Conservation (phyloP, 1,140 invertebrate genomes). For the Lordiphosa collinella region DNA sequence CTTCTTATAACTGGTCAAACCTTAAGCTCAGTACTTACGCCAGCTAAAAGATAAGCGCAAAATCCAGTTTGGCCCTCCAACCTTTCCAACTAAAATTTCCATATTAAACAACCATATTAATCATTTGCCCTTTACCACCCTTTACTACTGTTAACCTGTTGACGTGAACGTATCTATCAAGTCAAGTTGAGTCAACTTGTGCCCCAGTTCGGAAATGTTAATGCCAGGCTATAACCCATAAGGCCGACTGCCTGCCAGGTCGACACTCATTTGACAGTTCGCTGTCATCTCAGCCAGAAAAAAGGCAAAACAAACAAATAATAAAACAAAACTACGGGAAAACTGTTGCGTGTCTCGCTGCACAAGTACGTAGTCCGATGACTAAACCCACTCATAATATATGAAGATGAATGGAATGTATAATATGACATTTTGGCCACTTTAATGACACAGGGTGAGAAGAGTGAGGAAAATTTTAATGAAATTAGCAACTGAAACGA, state of each 20-base stretch:
- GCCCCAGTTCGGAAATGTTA: conserved; percentile 23
- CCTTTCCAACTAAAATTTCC: too few species aligned
- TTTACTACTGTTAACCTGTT: neutral
- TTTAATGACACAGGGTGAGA: neutral
- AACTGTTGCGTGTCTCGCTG: conserved; percentile 33
- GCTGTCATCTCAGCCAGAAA: conserved; percentile 27
- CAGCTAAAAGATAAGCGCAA: too few species aligned
- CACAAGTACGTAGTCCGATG: neutral
- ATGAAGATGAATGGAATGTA: conserved; percentile 25
- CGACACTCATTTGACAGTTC: conserved; percentile 50
- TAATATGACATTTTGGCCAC: neutral
- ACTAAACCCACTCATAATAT: conserved; percentile 18
- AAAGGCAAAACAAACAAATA: neutral
- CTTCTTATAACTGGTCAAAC: too few species aligned
- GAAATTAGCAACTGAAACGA: conserved; percentile 22
- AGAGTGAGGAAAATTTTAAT: conserved; percentile 12
- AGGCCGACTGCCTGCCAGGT: conserved; percentile 9
- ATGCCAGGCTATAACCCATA: conserved; percentile 32
- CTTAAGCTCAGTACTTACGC: too few species aligned
- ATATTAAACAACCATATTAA: too few species aligned
- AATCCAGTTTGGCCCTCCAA: too few species aligned
- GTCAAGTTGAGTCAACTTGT: conserved; percentile 5
- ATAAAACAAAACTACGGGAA: neutral
- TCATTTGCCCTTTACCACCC: too few species aligned
- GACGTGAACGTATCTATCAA: conserved; percentile 2